Evolutionary conservation across 2,113 vertebrate species (phyloP).

Genomic region (Phaetusa simplex): DNA sequence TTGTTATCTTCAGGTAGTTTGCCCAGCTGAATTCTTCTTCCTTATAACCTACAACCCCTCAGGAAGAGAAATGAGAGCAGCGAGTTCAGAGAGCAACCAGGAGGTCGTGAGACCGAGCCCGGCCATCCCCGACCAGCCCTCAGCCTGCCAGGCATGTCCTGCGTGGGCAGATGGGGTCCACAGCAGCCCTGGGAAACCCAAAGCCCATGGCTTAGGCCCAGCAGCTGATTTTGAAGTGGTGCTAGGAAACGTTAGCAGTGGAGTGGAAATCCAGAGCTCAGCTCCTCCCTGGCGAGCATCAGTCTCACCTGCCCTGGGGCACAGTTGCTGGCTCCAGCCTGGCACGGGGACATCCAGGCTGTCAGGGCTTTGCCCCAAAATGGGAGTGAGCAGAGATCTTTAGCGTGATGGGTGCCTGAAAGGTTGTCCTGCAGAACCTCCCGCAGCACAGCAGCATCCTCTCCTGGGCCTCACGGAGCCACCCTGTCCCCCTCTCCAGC

Average conservation of each 20-base stretch:
- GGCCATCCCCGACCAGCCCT: not conserved
- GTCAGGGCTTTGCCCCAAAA: not conserved
- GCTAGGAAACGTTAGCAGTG: not conserved
- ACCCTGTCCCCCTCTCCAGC: not conserved
- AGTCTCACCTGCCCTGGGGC: not conserved
- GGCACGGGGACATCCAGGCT: not conserved
- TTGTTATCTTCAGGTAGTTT: conserved; percentile 91
- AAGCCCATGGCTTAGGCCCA: not conserved
- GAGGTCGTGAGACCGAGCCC: not conserved
- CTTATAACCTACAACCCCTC: conserved; percentile 88
- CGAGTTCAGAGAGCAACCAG: not conserved
- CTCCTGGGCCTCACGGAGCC: not conserved
- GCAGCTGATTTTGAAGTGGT: not conserved
- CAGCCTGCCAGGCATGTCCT: not conserved
- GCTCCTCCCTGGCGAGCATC: not conserved
- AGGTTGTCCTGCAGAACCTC: not conserved
- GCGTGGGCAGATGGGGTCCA: not conserved
- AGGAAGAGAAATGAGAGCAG: conserved; percentile 25
- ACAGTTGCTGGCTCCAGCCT: not conserved
- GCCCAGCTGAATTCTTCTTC: conserved; percentile 98
- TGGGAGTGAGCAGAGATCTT: not conserved
- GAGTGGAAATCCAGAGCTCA: not conserved
- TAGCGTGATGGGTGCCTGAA: not conserved
- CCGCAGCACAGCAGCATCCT: not conserved
- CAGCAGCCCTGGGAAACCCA: not conserved